Evolutionary conservation across 2,797 vertebrate genomes (phyloP).

Genomic region (Orestias chungarensis): DNA sequence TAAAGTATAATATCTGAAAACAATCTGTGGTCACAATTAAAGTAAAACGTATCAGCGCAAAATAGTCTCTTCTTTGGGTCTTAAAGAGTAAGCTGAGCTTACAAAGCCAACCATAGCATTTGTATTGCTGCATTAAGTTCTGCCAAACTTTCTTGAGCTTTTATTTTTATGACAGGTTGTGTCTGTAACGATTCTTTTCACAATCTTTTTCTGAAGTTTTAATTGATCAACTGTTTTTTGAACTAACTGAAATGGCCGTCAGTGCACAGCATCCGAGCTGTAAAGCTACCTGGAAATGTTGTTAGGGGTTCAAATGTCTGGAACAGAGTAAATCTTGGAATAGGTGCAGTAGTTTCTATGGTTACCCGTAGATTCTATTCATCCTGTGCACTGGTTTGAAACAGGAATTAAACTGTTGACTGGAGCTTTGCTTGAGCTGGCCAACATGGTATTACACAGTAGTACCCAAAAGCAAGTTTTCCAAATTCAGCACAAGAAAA

Average conservation of each 20-base stretch:
- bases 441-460: conserved; percentile 26
- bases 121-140: background rate
- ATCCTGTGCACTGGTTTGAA: conserved; percentile 38
- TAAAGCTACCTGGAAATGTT: conserved; percentile 17
- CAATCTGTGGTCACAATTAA: too few relatives aligned
- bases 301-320: conserved; percentile 26
- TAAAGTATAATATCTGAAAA: too few relatives aligned
- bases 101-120: background rate
- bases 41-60: too few relatives aligned
- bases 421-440: conserved; percentile 24
- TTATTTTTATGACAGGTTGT: background rate
- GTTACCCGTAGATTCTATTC: conserved; percentile 34
- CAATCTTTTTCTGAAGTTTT: conserved; percentile 10
- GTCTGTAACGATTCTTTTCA: background rate
- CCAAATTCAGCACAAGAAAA: background rate
- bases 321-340: conserved; percentile 26
- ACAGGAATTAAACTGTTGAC: conserved; percentile 26
- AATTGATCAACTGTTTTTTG: conserved; percentile 20
- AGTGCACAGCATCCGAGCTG: conserved; percentile 1
- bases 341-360: conserved; percentile 26
- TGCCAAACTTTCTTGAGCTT: background rate
- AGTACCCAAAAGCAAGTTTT: conserved; percentile 3
- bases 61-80: too few relatives aligned
- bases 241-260: background rate
- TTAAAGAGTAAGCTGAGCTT: background rate